phyloP scores from a whole-genome alignment of 2,113 vertebrate genomes.

The Vulpes ferrilata region DNA sequence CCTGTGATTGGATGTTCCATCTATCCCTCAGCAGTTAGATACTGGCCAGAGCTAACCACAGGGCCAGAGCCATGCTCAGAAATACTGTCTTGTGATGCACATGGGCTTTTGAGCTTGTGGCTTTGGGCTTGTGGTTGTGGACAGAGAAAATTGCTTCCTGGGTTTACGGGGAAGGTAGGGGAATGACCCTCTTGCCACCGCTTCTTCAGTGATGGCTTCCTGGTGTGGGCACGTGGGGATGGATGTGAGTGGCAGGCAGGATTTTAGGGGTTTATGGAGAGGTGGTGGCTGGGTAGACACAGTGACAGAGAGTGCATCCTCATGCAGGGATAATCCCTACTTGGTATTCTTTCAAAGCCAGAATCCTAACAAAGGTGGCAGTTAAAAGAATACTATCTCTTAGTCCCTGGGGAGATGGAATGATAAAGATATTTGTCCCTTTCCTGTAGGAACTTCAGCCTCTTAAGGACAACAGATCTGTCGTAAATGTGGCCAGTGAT shows the following conservation, averaged over 20 bases:
- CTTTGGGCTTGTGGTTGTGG: conserved; percentile 76
- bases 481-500: background rate
- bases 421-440: background rate
- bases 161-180: conserved; percentile 47
- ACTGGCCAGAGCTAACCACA: background rate
- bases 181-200: conserved; percentile 61
- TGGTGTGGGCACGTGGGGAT: background rate
- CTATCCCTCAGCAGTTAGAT: background rate
- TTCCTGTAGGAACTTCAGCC: background rate
- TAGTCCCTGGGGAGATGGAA: background rate
- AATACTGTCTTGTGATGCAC: conserved; percentile 35
- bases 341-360: background rate
- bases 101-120: conserved; percentile 65
- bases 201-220: conserved; percentile 52
- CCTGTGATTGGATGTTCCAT: background rate
- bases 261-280: background rate
- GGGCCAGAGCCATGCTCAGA: background rate
- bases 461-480: background rate
- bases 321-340: background rate
- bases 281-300: background rate
- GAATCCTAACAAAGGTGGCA: background rate
- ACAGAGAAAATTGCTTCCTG: conserved; percentile 72
- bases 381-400: background rate
- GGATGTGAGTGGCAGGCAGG: background rate
- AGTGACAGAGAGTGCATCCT: background rate